Evolutionary conservation across 2,797 vertebrate species (phyloP).

Genomic region (Micropoecilia bifurca): DNA sequence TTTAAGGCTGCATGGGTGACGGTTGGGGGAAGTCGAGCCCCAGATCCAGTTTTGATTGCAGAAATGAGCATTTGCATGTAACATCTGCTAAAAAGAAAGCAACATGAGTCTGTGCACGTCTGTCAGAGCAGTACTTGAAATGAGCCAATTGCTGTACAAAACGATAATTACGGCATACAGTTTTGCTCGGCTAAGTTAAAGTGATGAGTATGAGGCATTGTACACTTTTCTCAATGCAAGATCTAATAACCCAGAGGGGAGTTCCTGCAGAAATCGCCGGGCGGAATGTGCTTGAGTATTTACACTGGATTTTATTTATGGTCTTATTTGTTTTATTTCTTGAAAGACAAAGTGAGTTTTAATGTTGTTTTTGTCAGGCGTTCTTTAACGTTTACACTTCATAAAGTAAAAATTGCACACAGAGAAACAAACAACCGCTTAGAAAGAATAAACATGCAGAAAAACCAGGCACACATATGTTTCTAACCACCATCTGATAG

Average conservation of each 20-base stretch:
- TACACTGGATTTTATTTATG: constrained; percentile 36
- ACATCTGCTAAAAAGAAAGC: neutral
- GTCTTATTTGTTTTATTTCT: constrained; percentile 34
- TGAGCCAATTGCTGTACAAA: constrained; percentile 50
- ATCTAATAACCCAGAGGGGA: constrained; percentile 33
- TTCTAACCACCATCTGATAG: constrained; percentile 48
- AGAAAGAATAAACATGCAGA: constrained; percentile 44
- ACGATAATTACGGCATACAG: constrained; percentile 56
- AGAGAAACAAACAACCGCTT: constrained; percentile 50
- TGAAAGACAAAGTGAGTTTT: constrained; percentile 45
- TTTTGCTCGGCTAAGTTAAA: constrained; percentile 33
- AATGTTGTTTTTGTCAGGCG: constrained; percentile 7
- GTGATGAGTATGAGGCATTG: constrained; percentile 11
- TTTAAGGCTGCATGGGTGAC: neutral
- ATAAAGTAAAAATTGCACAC: constrained; percentile 16
- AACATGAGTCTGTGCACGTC: constrained; percentile 11
- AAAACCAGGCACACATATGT: constrained; percentile 23
- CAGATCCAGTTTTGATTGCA: neutral
- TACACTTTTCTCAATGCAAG: constrained; percentile 35
- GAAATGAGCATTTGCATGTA: neutral
- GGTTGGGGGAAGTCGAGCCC: neutral
- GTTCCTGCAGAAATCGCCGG: constrained; percentile 2
- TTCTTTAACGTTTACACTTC: constrained; percentile 32
- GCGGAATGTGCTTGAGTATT: constrained; percentile 23
- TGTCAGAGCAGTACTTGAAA: constrained; percentile 53